Conservation (phyloP, 2,113 vertebrate genomes). For the Falcunculus frontatus region DNA sequence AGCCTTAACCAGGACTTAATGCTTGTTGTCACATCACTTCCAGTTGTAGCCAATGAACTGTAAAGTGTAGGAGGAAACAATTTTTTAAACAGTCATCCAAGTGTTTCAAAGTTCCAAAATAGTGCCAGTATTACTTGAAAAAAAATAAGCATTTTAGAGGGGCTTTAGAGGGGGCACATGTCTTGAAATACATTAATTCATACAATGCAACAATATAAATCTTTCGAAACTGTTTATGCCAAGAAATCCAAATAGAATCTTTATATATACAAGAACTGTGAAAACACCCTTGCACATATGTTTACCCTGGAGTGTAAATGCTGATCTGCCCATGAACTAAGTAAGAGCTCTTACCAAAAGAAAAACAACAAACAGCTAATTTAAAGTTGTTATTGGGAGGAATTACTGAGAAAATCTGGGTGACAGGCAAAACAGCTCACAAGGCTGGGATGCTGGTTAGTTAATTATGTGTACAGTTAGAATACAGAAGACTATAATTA, state of each 20-base stretch:
- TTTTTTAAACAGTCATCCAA: not conserved
- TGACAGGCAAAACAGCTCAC: not conserved
- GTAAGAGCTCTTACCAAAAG: not conserved
- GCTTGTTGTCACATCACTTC: not conserved
- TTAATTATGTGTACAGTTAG: not conserved
- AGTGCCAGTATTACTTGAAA: not conserved
- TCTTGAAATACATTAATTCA: not conserved
- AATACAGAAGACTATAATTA: not conserved
- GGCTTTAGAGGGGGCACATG: not conserved
- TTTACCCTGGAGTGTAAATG: not conserved
- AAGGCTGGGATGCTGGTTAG: not conserved
- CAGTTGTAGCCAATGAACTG: not conserved
- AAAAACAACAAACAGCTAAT: not conserved
- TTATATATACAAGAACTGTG: not conserved
- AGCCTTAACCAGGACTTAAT: not conserved
- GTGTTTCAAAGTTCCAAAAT: not conserved
- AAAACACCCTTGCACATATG: not conserved
- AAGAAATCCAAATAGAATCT: not conserved
- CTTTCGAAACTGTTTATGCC: constrained; percentile 6
- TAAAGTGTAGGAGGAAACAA: not conserved
- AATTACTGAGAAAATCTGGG: not conserved
- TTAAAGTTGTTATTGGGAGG: not conserved
- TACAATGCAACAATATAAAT: not conserved
- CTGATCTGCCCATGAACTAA: not conserved
- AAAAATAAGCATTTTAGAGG: not conserved